Evolutionary conservation across 2,797 vertebrate species (phyloP), one percentile per base, ranked within the genome.

Genomic region (Myotis myotis): DNA sequence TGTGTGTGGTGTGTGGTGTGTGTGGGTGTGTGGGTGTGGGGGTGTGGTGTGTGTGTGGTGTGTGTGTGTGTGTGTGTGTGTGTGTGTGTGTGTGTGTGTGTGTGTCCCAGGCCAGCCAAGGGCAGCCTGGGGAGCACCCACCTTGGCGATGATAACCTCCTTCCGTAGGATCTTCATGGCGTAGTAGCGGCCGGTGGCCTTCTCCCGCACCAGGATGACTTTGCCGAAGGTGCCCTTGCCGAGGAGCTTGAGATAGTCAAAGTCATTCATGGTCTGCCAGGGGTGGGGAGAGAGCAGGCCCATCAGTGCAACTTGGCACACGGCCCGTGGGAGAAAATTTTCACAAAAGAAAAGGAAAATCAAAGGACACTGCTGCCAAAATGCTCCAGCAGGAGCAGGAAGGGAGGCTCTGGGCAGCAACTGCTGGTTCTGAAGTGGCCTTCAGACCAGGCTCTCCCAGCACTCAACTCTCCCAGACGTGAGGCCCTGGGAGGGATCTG

Each of bases 131-230:
- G 1, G 51, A 28, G 53, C n/a, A 0, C 98, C 41, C 74, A 99
- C 99, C 98, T 99, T 99, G 41, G 99, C 99, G 3, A 99, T 99
- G 98, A 99, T 99, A 93, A 99, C 99, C 97, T 99, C 99, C 93
- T 99, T 99, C 90, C 99, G 98, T 13, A 99, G 98, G 96, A 99
- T 99, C 97, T 99, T 99, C 99, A 99, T 99, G 98, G 99, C 99
- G 0, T 99, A 99, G 96, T 99, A 99, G 97, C 99, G 98, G n/a
- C 99, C 99, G 0, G 99, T 98, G 94, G 99, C 99, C 94, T 99
- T 99, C 94, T 99, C 99, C 95, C 99, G 98, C 92, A 99, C 99
- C 89, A 99, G 97, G 97, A 99, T 99, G 74, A 99, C 99, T 97
- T 99, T 99, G 30, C 99, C 99, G 25, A 99, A 99, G 1, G 99